Evolutionary conservation across 2,797 vertebrate species (phyloP).

Genomic region (Okamejei kenojei): DNA sequence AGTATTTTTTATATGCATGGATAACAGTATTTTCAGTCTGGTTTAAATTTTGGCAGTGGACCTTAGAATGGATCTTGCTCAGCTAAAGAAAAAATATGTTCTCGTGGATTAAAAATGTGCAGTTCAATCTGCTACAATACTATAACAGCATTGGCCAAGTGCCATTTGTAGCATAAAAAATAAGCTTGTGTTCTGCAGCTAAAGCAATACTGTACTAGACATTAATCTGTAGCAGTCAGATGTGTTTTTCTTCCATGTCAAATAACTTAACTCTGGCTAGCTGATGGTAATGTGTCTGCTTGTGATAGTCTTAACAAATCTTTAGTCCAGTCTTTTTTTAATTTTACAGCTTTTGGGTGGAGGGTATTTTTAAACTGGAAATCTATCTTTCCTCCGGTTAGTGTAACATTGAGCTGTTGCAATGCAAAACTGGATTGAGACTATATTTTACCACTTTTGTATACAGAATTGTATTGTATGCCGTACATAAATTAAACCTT

Average conservation of each 20-base stretch:
- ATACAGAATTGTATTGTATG: constrained; percentile 36
- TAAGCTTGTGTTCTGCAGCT: background rate
- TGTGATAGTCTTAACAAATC: background rate
- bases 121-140: constrained; percentile 21
- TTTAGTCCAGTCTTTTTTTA: constrained; percentile 22
- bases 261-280: background rate
- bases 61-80: constrained; percentile 22
- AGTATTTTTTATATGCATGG: constrained; percentile 38
- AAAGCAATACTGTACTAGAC: constrained; percentile 24
- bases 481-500: constrained; percentile 11
- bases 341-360: constrained; percentile 17
- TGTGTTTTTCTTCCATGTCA: background rate
- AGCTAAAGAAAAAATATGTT: background rate
- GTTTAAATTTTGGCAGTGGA: constrained; percentile 20
- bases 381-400: background rate
- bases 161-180: constrained; percentile 8
- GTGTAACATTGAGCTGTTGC: background rate
- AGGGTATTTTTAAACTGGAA: constrained; percentile 31
- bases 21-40: constrained; percentile 17
- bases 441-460: constrained; percentile 3
- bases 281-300: background rate
- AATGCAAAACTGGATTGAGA: background rate
- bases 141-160: background rate
- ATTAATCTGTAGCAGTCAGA: background rate
- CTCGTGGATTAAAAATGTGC: constrained; percentile 11